Conservation (phyloP, 1,140 invertebrate species). For the Trichonephila clavata region DNA sequence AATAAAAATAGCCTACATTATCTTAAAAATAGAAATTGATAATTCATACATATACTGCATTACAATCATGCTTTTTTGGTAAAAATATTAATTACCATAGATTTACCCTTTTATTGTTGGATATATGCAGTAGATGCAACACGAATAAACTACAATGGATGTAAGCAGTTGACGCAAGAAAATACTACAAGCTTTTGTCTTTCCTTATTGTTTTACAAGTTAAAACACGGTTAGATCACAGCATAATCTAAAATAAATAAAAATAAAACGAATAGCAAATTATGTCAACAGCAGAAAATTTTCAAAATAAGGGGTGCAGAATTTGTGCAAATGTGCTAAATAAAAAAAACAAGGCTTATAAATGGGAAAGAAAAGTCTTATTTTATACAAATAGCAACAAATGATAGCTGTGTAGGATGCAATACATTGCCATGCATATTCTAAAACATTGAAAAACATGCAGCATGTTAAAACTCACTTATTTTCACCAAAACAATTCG, state of each 20-base stretch:
- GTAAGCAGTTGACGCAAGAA: background rate
- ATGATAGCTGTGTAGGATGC: too few species aligned
- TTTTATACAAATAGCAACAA: too few species aligned
- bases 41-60: too few species aligned
- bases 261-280: background rate
- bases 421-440: too few species aligned
- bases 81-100: background rate
- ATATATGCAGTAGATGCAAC: conserved; percentile 9
- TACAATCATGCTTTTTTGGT: too few species aligned
- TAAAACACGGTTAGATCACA: background rate
- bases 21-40: too few species aligned
- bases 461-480: too few species aligned
- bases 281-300: background rate
- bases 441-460: too few species aligned
- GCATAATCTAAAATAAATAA: conserved; percentile 21
- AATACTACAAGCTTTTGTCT: background rate
- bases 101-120: conserved; percentile 12
- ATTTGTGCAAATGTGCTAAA: background rate
- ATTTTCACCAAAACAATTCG: too few species aligned
- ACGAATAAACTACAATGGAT: background rate
- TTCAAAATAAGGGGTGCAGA: background rate
- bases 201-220: background rate
- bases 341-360: background rate
- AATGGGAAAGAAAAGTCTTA: background rate
- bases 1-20: too few species aligned